Evolutionary conservation across 2,888 invertebrate genomes (phyloP).

Genomic region (Vannuccia rotundouncinata): DNA sequence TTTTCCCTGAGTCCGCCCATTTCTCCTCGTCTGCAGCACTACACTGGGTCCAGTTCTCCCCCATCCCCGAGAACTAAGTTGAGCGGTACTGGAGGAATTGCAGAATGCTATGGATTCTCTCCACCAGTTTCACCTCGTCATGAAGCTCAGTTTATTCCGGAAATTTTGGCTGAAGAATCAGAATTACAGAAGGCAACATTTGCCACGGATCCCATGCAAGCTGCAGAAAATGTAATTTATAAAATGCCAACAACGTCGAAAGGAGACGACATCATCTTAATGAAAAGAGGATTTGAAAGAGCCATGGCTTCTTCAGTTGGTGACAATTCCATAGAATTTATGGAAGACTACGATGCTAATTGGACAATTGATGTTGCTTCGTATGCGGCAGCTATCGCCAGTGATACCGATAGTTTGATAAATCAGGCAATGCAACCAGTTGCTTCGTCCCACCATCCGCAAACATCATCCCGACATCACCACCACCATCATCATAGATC

Average conservation of each 20-base stretch:
- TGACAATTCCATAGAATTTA: neutral
- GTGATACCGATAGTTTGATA: neutral
- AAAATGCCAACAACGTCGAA: neutral
- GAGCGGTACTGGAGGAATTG: neutral
- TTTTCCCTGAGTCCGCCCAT: neutral
- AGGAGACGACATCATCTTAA: constrained; percentile 3
- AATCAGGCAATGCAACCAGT: neutral
- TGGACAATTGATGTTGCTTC: constrained; percentile 13
- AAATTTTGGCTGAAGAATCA: neutral
- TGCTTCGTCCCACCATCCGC: neutral
- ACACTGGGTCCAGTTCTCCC: neutral
- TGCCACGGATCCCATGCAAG: neutral
- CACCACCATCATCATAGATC: neutral
- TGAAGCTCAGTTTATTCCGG: neutral
- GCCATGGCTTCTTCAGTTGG: constrained; percentile 13
- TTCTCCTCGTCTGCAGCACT: neutral
- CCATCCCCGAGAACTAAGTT: neutral
- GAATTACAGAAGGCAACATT: neutral
- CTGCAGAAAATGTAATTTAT: constrained; percentile 4
- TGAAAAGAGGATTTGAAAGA: neutral
- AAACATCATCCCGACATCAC: neutral
- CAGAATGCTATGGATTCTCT: neutral
- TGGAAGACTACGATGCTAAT: neutral
- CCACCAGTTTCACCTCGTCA: neutral
- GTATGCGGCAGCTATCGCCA: constrained; percentile 1